Base-by-base conservation (phyloP, 2,797 vertebrate species). In the Diplodus puntazzo region DNA sequence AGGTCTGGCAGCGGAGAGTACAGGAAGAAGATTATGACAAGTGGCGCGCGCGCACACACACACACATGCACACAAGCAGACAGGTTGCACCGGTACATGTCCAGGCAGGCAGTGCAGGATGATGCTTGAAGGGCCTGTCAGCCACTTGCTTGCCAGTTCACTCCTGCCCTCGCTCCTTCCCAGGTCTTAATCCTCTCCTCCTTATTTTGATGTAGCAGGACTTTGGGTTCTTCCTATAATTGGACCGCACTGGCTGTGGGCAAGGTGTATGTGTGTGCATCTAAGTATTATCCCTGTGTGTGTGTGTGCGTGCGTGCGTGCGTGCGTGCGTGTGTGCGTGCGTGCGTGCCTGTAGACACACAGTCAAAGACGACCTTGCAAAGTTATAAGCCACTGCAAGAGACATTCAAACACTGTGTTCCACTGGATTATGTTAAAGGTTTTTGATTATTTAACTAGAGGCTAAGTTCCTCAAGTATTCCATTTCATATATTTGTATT, bases 151-250 rank as follows among this genome's bases (percentile, higher is more conserved):
- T 83, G 73, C 82, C 81, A 88, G 79, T 87, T 89, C 78, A 80
- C 79, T 79, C 50, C 80, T 79, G 80, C 77, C 73, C 73, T 79
- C 61, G 62, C 71, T 73, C 64, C 71, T 80, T 87, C 72, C 34
- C 63, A 61, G 65, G 69, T 87, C 80, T 78, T 90, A 90, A 91
- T 89, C 84, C 83, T 83, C 73, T 85, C 79, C 77, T 79, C 79
- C 80, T 83, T 74, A 82, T 90, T 89, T 84, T 87, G 89, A 83
- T 84, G 81, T 70, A 82, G 78, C 88, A 85, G 86, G 87, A 88
- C 81, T 89, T 89, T 84, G 64, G 81, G 75, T 72, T 89, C 57
- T 74, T 83, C 71, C 79, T 89, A 78, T 91, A 93, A 92, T 89
- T 90, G 86, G 85, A 78, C 74, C 49, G 61, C 59, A 49, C 72